Evolutionary conservation across 2,888 invertebrate species (phyloP), one percentile per base, ranked within the genome.

Genomic region (Drosophila prostipennis): DNA sequence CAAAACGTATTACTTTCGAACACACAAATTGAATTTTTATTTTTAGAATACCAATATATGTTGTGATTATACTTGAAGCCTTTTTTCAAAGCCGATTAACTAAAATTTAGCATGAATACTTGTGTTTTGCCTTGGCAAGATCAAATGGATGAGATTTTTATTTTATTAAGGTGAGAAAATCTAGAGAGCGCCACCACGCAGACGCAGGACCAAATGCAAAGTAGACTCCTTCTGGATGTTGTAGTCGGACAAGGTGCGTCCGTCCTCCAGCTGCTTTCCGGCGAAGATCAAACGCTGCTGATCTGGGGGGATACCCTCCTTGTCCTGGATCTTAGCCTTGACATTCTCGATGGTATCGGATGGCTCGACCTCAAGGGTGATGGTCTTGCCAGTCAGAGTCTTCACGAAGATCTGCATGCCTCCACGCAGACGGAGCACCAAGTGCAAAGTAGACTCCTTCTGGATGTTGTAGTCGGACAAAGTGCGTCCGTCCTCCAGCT

Each of bases 111-210:
- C 42, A 29, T 45, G 39, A 46, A 61, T 70, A 70, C 45, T 68
- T 42, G 40, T 40, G 19, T 39, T 45, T 16, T 48, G 45, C 39
- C 37, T 1, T 46, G 13, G 29, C 34, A 49, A 45, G 54, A 69
- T 32, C 16, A 26, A 53, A 13, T 58, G 36, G 19, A 29, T 23
- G 59, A 59, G 49, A 70, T 60, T 54, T 26, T 13, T n/a, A n/a
- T 23, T 13, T 8, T 26, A 26, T 37, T 13, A 3, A 16, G 8
- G 43, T 70, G 71, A 71, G 46, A 71, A 71, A 70, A 71, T 71
- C 63, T 71, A 71, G 51, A 63, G 54, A 63, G 55, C 71, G 51
- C 70, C 70, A 29, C 70, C 69, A n/a, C 69, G 69, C 19, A 69
- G 69, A 57, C 68, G 68, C 39, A 64, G 37, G 8, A 64, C 63